Percentiles rank a stretch among this genome's conserved stretches.
Evolutionary conservation across 2,797 vertebrate genomes (phyloP).

Genomic region (Danio aesculapii): DNA sequence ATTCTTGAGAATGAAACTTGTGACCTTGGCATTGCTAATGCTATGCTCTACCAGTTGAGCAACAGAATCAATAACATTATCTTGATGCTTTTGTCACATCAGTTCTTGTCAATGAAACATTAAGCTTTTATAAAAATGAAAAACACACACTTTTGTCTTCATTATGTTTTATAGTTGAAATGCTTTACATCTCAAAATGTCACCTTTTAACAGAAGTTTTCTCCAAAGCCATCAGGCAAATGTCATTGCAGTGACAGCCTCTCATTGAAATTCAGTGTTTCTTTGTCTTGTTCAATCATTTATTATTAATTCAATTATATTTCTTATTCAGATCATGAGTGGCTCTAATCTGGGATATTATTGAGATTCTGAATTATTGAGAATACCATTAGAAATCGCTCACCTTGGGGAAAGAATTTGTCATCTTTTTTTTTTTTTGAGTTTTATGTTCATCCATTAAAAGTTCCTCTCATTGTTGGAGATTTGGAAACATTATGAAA

Average conservation of each 20-base stretch:
- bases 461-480: constrained; percentile 44
- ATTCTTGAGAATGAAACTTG: neutral
- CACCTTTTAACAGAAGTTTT: constrained; percentile 34
- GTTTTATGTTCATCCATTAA: constrained; percentile 50
- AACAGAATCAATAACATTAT: constrained; percentile 58
- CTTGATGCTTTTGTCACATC: neutral
- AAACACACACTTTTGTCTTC: neutral
- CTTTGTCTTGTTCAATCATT: constrained; percentile 76
- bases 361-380: constrained; percentile 84
- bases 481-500: constrained; percentile 45
- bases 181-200: constrained; percentile 20
- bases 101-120: neutral
- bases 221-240: constrained; percentile 22
- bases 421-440: constrained; percentile 44
- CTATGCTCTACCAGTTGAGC: neutral
- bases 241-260: constrained; percentile 20
- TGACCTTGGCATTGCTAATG: neutral
- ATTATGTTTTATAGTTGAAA: neutral
- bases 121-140: constrained; percentile 1
- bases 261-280: constrained; percentile 60
- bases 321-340: constrained; percentile 77
- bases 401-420: constrained; percentile 69
- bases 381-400: constrained; percentile 73
- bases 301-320: constrained; percentile 82
- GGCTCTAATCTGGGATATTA: constrained; percentile 80